Evolutionary conservation across 2,888 invertebrate genomes (phyloP).

Genomic region (Therioaphis trifolii): DNA sequence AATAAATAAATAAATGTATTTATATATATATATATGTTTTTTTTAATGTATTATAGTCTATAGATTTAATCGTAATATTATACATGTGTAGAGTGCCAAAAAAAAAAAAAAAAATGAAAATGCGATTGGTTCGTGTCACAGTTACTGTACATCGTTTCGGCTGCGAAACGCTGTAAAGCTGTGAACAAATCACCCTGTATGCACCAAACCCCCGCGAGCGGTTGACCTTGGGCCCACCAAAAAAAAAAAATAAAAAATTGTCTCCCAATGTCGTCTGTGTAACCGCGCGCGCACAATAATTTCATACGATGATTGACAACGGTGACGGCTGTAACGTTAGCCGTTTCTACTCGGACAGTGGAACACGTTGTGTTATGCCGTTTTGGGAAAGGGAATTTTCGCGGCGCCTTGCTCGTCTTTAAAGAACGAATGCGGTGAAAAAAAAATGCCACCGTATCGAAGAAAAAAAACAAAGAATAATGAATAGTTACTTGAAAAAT

Average conservation of each 20-base stretch:
- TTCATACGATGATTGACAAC: slow-evolving; percentile 42
- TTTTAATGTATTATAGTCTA: too few relatives aligned
- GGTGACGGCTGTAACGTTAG: slow-evolving; percentile 26
- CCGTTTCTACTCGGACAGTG: not conserved
- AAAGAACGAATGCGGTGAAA: slow-evolving; percentile 34
- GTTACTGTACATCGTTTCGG: not conserved
- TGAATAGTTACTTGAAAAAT: slow-evolving; percentile 44
- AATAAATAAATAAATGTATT: too few relatives aligned
- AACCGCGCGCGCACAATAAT: not conserved
- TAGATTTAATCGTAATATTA: too few relatives aligned
- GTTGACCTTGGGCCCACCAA: slow-evolving; percentile 40
- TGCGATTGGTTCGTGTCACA: not conserved
- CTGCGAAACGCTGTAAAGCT: too few relatives aligned
- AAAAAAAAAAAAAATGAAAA: too few relatives aligned
- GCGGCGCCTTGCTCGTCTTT: slow-evolving; percentile 60
- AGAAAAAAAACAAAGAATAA: slow-evolving; percentile 23
- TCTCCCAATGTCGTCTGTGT: slow-evolving; percentile 25
- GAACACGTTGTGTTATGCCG: slow-evolving; percentile 29
- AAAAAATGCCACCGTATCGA: slow-evolving; percentile 40
- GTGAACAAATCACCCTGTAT: slow-evolving; percentile 23
- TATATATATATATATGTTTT: too few relatives aligned
- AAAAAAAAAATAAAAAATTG: slow-evolving; percentile 31
- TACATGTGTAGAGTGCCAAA: not conserved
- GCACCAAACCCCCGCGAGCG: not conserved
- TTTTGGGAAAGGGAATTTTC: slow-evolving; percentile 56